Evolutionary conservation across 2,113 vertebrate genomes (phyloP).

Genomic region (Archocentrus centrarchus): DNA sequence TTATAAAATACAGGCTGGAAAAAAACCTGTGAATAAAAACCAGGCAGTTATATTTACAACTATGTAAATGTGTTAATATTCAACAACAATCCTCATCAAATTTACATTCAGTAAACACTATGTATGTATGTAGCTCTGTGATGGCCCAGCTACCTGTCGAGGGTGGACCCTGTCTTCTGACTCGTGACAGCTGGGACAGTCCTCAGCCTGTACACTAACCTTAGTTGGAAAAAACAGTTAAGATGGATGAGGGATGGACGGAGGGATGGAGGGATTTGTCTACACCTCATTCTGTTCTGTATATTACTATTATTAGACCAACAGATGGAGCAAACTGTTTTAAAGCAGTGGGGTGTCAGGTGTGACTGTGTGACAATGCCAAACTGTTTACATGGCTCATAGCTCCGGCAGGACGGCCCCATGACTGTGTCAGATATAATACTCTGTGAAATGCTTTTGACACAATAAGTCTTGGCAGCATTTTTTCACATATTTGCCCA

Average conservation of each 20-base stretch:
- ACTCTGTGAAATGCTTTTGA: no score
- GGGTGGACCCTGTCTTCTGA: background rate
- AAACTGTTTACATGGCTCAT: background rate
- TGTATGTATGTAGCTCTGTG: background rate
- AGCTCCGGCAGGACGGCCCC: background rate
- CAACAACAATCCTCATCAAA: background rate
- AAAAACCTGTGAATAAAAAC: background rate
- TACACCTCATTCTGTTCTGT: background rate
- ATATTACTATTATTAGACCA: background rate
- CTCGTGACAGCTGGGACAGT: no score
- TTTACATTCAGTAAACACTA: background rate
- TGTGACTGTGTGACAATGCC: background rate
- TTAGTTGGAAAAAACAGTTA: background rate
- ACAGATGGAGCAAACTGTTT: constrained; percentile 10
- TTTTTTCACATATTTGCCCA: no score
- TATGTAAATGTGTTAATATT: background rate
- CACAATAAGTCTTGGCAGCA: no score
- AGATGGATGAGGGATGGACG: background rate
- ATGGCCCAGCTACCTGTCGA: background rate
- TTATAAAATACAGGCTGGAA: background rate
- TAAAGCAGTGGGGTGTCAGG: background rate
- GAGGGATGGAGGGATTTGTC: background rate
- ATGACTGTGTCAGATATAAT: background rate
- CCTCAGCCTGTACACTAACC: background rate
- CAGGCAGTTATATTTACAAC: background rate